Base-by-base conservation (phyloP, 2,797 vertebrate species). In the Hozukius guyotensis region DNA sequence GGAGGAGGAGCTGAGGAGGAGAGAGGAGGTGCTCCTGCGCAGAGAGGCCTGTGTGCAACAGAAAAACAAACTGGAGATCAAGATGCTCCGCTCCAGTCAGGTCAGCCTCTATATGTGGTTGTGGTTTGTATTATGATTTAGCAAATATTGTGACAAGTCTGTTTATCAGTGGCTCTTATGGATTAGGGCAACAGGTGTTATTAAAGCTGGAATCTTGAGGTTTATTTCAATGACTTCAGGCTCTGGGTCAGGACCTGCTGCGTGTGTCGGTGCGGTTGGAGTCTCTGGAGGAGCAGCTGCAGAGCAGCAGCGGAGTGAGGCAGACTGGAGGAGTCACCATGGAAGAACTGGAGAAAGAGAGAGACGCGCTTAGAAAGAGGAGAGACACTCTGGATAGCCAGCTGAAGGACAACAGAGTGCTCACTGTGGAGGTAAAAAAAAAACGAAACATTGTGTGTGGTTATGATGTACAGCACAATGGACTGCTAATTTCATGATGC, bases 71-170 rank as follows among this genome's bases (percentile, higher is more conserved):
- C 85, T 99, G 34, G 96, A 98, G 91, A 92, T 92, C 24, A 97
- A 97, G 94, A 97, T 95, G 92, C 88, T 97, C 7, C 92, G 93
- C 72, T 96, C 96, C 73, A 98, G 97, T 84, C 96, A 98, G 97
- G 97, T 98, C 11, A 57, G 81, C 3, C 3, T 72, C 53, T 27
- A 3, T 49, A 13, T 36, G 13, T 57, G 34, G 6, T 34, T 7
- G 10, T 56, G 2, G 13, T 5, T 73, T 85, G 25, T 63, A 16
- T 34, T 4, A 8, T 22, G 4, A 25, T 60, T 53, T 7, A 49
- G n/a, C 11, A 31, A 64, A 70, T 63, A 25, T 18, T 66, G 14
- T 32, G 2, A 53, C 46, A 49, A 18, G 11, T 24, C 8, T 49
- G 20, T 42, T 36, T 11, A 55, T 24, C 24, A 49, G 1, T n/a